A percentile compares a stretch with the other conserved stretches of the same genome.
phyloP scores from a whole-genome alignment of 2,797 vertebrate genomes.

The Ciconia nigra region DNA sequence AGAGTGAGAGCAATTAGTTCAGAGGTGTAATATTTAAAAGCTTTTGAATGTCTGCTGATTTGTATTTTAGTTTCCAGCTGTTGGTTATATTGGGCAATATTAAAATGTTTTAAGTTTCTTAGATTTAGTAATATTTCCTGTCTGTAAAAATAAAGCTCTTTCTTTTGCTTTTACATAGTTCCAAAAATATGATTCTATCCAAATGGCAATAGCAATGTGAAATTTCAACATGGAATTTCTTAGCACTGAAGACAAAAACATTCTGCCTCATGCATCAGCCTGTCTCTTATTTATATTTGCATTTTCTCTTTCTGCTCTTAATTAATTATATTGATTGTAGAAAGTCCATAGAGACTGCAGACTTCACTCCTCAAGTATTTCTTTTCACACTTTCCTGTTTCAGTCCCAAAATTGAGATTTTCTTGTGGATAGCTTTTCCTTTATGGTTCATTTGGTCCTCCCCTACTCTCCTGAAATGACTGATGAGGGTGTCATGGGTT shows the following conservation, averaged over 20 bases:
- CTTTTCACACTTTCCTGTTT: neutral
- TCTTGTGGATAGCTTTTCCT: neutral
- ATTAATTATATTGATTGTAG: neutral
- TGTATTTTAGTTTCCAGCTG: constrained; percentile 37
- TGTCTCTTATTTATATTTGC: neutral
- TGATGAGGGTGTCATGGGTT: neutral
- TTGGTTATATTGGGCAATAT: constrained; percentile 24
- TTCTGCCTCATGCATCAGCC: neutral
- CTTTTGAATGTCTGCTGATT: constrained; percentile 25
- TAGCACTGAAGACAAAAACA: neutral
- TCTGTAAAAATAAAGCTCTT: constrained; percentile 27
- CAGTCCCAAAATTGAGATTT: neutral
- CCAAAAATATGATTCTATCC: constrained; percentile 11
- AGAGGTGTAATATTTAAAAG: neutral
- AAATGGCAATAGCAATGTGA: constrained; percentile 16
- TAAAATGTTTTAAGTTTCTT: constrained; percentile 31
- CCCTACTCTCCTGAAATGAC: neutral
- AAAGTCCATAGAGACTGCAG: neutral
- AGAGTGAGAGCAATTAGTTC: neutral
- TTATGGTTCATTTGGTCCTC: neutral
- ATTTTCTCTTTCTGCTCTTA: neutral
- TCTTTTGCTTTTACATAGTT: constrained; percentile 32
- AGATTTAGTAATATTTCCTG: constrained; percentile 52
- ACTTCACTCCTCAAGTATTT: neutral
- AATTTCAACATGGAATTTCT: constrained; percentile 10